Base-by-base conservation (phyloP, 2,797 vertebrate genomes). In the Nasua narica region DNA sequence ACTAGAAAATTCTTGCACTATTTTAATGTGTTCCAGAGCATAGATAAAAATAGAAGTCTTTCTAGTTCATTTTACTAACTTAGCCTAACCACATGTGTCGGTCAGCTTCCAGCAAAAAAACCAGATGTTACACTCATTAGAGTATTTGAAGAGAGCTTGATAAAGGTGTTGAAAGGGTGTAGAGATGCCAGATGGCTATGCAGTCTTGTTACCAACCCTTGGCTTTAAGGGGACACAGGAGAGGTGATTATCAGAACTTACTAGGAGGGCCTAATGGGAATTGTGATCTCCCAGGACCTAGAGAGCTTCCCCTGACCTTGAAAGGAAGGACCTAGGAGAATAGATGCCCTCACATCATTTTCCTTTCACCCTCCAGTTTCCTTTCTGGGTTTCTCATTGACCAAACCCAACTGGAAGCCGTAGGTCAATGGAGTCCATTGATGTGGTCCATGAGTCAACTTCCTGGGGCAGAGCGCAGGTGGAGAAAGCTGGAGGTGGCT, bases 1-100 rank as follows among this genome's bases (percentile, higher is more conserved):
- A 87, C 82, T 82, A 95, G 89, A 89, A 91, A 91, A 82, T 40
- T 81, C 85, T 94, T 94, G 60, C 21, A 56, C 62, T 94, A 54
- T 84, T 84, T 95, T 95, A 72, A 70, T 83, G n/a, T 91, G 69
- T 87, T 94, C 90, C 76, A 87, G 92, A 93, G 54, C 62, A 56
- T 3, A 60, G 58, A 77, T 77, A 95, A 91, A 94, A 97, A 96
- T 82, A 95, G 93, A 62, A 93, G 43, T 37, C 35, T 93, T 94
- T 81, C 90, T 50, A n/a, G 58, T 43, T 85, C 32, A 21, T 74
- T 90, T 87, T 54, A 56, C 25, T 43, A 56, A 52, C 54, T 77
- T 72, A 70, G 29, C 32, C 40, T 67, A 65, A 58, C 32, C 43
- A 82, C n/a, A 12, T 10, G 32, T 19, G 14, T 65, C 67, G 40